Conservation (phyloP, 2,797 vertebrate species). For the Cossypha caffra region DNA sequence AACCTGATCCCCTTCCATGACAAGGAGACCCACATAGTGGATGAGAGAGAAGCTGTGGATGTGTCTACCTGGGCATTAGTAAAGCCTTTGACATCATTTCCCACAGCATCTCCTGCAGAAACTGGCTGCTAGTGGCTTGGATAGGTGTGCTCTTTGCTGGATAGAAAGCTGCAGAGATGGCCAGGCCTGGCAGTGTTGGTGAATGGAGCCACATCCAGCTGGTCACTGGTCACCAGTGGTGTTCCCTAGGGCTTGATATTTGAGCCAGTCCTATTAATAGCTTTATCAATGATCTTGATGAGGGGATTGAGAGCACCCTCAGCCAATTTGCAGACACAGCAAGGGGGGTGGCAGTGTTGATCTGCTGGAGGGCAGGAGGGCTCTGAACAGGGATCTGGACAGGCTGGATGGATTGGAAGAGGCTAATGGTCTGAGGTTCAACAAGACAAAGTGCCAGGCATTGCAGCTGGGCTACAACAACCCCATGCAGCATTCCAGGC, state of each 20-base stretch:
- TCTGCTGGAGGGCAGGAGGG: neutral
- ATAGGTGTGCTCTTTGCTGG: rapidly evolving
- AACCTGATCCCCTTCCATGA: neutral
- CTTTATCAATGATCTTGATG: neutral
- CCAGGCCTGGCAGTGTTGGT: rapidly evolving
- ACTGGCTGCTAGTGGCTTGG: neutral
- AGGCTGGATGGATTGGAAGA: neutral
- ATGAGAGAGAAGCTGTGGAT: neutral
- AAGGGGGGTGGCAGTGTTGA: neutral
- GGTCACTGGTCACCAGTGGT: neutral
- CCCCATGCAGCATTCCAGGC: neutral
- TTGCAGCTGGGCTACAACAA: neutral
- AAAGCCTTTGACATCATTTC: neutral
- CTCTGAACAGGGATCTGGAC: neutral
- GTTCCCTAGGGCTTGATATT: neutral
- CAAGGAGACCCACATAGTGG: neutral
- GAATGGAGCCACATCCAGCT: neutral
- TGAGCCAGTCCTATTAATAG: neutral
- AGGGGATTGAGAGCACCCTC: neutral
- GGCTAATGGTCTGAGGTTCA: neutral
- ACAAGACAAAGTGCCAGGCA: rapidly evolving
- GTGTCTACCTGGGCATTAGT: neutral
- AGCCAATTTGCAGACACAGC: neutral
- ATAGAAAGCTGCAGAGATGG: neutral
- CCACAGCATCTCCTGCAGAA: neutral